Evolutionary conservation across 2,888 invertebrate genomes (phyloP), one percentile per base, ranked within the genome.

Genomic region (Neria commutata): DNA sequence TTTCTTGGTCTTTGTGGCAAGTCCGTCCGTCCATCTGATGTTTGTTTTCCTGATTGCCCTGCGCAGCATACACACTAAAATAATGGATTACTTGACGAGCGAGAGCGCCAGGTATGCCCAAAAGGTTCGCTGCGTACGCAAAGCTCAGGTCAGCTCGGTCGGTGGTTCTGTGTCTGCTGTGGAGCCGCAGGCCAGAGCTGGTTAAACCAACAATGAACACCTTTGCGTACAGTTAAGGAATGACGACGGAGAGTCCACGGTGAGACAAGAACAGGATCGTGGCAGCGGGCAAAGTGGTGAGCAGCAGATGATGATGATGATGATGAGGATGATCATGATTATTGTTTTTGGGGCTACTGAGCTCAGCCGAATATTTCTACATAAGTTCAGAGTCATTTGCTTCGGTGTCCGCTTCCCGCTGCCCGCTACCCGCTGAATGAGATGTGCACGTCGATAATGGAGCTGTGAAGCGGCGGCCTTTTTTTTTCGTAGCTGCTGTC

Each of bases 391-490:
- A 42, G 54, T 16, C 21, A 26, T 59, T 62, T 34, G 51, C 48
- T 61, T 56, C 37, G 21, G 47, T 61, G 52, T 37, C 16, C 62
- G 56, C 57, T 62, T 57, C 57, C 51, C 62, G 53, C 50, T 8
- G 33, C 54, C 17, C 58, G 58, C 58, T 49, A 51, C 58, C 58
- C 62, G 54, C 58, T 54, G 34, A 58, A n/a, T n/a, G 21, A 23
- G 47, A 53, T 49, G 56, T 54, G n/a, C n/a, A n/a, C 54, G 58
- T 69, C 69, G 69, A 69, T 69, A 66, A 67, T 62, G 70, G 66
- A 49, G 26, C 49, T 29, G 49, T 49, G 26, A 42, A 42, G 21
- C 21, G 42, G 21, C 6, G 33, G n/a, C n/a, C 40, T 40, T 5
- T n/a, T 17, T 40, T 19, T 19, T 33, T 21, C 19, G 49, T 16